Evolutionary conservation across 1,140 invertebrate genomes (phyloP).

Genomic region (Lanistes nyassanus): DNA sequence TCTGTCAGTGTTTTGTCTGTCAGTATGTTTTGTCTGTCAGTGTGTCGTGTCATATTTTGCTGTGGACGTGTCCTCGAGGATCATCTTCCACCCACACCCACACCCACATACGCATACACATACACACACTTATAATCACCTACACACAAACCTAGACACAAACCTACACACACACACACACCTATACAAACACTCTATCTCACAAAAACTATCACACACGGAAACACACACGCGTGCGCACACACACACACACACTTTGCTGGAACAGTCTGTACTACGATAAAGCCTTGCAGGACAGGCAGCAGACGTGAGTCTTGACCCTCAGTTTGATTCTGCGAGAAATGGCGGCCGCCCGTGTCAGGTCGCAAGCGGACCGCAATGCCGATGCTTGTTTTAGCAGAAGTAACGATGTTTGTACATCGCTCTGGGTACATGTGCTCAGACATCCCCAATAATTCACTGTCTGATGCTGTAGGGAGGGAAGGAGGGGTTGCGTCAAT

Average conservation of each 20-base stretch:
- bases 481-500: no score
- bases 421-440: no score
- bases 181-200: neutral
- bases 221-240: neutral
- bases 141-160: neutral
- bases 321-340: neutral
- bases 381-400: no score
- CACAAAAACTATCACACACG: neutral
- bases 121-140: neutral
- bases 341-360: neutral
- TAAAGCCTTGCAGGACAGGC: neutral
- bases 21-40: no score
- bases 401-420: no score
- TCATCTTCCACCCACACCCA: neutral
- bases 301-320: neutral
- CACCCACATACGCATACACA: constrained; percentile 19
- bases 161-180: neutral
- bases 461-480: no score
- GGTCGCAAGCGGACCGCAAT: neutral
- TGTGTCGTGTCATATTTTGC: no score
- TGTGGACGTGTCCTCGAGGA: no score
- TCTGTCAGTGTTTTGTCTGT: no score
- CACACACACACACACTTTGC: neutral
- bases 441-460: no score
- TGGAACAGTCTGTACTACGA: neutral